Evolutionary conservation across 2,113 vertebrate species (phyloP).

Genomic region (Malurus alboscapulatus): DNA sequence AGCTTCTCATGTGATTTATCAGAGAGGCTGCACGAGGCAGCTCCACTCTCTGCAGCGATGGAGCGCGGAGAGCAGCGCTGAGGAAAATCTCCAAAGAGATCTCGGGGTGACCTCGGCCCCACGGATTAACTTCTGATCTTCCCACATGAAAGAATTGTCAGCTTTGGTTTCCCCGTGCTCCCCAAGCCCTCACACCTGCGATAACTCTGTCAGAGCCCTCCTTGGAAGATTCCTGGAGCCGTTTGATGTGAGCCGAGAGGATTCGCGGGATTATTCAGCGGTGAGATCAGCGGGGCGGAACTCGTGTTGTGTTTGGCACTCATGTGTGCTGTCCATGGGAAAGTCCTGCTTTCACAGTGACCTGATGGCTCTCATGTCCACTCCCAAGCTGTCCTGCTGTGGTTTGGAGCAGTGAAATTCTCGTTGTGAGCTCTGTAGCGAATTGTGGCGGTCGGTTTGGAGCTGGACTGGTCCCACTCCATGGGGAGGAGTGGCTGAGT

Average conservation of each 20-base stretch:
- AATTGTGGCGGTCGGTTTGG: neutral
- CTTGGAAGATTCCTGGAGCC: constrained; percentile 22
- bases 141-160: constrained; percentile 35
- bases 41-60: neutral
- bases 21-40: neutral
- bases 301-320: constrained; percentile 3
- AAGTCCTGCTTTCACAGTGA: constrained; percentile 42
- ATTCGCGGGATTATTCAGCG: constrained; percentile 60
- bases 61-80: neutral
- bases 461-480: neutral
- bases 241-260: constrained; percentile 48
- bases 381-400: neutral
- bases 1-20: constrained; percentile 4
- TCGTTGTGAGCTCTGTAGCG: neutral
- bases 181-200: constrained; percentile 20
- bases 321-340: constrained; percentile 11
- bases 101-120: constrained; percentile 16
- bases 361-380: neutral
- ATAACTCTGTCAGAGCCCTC: constrained; percentile 49
- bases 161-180: neutral
- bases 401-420: neutral
- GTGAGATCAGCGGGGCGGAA: constrained; percentile 50
- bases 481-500: neutral
- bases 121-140: neutral
- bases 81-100: neutral